Evolutionary conservation across 1,140 invertebrate genomes (phyloP).

Genomic region (Zaprionus vittiger): DNA sequence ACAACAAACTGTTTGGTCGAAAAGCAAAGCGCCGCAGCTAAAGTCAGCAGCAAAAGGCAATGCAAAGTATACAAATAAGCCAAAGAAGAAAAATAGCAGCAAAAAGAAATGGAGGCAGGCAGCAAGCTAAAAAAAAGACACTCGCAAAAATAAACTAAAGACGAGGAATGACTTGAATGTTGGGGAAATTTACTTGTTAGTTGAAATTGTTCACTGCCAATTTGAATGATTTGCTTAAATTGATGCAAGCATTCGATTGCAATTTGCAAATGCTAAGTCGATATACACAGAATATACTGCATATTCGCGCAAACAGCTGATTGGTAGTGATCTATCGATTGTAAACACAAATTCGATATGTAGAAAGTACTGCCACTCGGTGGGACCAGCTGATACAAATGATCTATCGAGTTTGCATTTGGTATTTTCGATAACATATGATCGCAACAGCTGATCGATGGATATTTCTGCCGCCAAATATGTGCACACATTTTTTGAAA

Average conservation of each 20-base stretch:
- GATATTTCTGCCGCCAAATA: not conserved
- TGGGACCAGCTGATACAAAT: not conserved
- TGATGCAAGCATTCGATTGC: not conserved
- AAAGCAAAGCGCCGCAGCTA: conserved; percentile 33
- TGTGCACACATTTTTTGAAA: conserved; percentile 19
- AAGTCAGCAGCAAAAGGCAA: conserved; percentile 37
- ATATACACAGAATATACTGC: no score
- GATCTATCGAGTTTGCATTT: not conserved
- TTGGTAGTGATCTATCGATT: no score
- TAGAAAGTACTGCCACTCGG: no score
- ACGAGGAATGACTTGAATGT: not conserved
- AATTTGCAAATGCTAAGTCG: no score
- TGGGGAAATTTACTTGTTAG: not conserved
- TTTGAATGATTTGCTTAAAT: not conserved
- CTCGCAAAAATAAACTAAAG: conserved; percentile 12
- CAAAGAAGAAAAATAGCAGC: not conserved
- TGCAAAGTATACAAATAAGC: conserved; percentile 31
- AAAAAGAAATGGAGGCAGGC: conserved; percentile 34
- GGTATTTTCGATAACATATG: not conserved
- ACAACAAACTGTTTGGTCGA: conserved; percentile 4
- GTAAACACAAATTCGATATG: no score
- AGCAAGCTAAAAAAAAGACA: conserved; percentile 14
- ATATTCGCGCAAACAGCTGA: no score
- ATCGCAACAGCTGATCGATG: not conserved
- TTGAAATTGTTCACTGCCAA: not conserved